Base-by-base conservation (phyloP, 2,888 invertebrate genomes). In the Tetheella fluctuosa region DNA sequence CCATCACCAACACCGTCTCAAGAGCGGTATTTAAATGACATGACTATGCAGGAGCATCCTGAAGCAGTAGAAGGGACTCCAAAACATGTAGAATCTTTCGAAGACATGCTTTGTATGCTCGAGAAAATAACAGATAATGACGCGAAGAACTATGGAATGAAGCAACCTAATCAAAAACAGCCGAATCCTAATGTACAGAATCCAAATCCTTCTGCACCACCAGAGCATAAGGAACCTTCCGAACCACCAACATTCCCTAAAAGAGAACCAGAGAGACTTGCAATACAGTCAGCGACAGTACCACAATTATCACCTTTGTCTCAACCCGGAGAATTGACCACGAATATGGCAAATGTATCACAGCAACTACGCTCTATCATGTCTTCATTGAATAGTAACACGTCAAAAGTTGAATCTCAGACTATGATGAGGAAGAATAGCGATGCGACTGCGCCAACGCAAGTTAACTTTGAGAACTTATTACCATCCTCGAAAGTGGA, bases 281-380 rank as follows among this genome's bases (percentile, higher is more conserved):
- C 72, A 15, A 73, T 93, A 59, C 90, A 93, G 64, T 91, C 94
- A 0, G 93, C 94, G 5, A 91, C 94, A 0, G 93, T 95, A 56
- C 95, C 96, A 0, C 96, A 96, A 77, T 83, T 96, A 25, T 96
- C 96, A 0, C 96, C 96, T 0, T 80, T 96, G 1, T 96, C 96
- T 0, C 96, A 96, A 78, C 96, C 96, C 0, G 94, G 95, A 1
- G 96, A 96, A 78, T 85, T 96, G 56, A 95, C 96, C 15, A 95
- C 95, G 0, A 96, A 95, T 74, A 95, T 96, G 88, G 95, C 95
- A 0, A 96, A 95, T 76, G 96, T 95, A 0, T 95, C 95, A 0
- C 95, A 96, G 79, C 96, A 96, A 74, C 78, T 96, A 54, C 89
- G 95, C 39, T 95, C 95, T 6, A 92, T 96, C 56, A 90, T 96